A percentile compares a stretch with the other conserved stretches of the same genome.
Conservation (phyloP, 2,113 vertebrate species). For the Sula dactylatra region DNA sequence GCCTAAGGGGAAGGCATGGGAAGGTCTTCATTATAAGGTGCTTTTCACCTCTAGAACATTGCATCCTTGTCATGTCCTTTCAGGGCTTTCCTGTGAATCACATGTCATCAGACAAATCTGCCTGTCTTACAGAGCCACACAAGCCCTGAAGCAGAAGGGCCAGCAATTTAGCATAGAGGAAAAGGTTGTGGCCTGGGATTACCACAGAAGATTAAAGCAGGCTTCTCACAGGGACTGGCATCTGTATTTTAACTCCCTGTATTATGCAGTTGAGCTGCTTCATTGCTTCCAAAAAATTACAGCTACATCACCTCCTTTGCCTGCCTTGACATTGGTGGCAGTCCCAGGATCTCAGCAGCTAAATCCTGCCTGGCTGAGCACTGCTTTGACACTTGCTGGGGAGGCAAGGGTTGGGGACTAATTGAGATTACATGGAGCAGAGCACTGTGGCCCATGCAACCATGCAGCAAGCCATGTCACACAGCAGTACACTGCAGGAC, state of each 20-base stretch:
- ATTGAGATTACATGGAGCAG: not conserved
- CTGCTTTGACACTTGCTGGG: not conserved
- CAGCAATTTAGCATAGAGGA: not conserved
- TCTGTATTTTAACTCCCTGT: not conserved
- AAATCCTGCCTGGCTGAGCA: not conserved
- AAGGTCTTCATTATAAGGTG: not conserved
- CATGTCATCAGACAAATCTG: not conserved
- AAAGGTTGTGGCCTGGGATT: not conserved
- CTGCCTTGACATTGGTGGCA: not conserved
- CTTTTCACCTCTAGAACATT: not conserved
- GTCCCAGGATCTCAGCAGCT: not conserved
- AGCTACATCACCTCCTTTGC: not conserved
- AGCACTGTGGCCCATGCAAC: rapidly evolving
- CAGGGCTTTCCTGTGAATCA: not conserved
- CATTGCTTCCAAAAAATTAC: not conserved
- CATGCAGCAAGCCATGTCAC: rapidly evolving
- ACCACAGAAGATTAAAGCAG: not conserved
- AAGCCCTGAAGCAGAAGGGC: not conserved
- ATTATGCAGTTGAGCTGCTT: not conserved
- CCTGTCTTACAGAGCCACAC: not conserved
- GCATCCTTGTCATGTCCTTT: not conserved
- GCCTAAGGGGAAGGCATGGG: not conserved
- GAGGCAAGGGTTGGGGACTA: not conserved
- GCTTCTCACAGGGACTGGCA: not conserved
- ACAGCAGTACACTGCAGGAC: not conserved